phyloP scores from a whole-genome alignment of 2,113 vertebrate genomes.

The Rhadina sibilatrix region DNA sequence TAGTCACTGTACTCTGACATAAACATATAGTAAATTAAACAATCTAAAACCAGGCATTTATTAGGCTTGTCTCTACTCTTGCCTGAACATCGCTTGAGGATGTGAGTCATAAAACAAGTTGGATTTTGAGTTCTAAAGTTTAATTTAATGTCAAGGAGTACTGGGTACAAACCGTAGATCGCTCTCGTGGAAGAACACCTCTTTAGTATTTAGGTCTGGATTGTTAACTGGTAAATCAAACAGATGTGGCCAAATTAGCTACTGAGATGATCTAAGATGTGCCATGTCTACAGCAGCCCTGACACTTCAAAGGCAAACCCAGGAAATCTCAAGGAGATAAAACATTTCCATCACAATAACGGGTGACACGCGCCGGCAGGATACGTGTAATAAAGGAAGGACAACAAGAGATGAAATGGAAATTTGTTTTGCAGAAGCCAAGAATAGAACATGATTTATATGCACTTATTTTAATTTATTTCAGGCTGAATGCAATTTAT shows the following conservation, averaged over 20 bases:
- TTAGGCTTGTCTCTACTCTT: background rate
- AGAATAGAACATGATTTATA: conserved; percentile 59
- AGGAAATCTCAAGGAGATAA: conserved; percentile 11
- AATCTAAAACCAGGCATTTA: background rate
- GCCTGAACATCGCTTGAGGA: background rate
- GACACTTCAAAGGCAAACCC: background rate
- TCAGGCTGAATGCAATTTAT: conserved; percentile 47
- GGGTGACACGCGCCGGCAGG: background rate
- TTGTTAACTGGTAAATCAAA: background rate
- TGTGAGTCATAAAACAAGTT: background rate
- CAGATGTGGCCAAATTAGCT: background rate
- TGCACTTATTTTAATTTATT: conserved; percentile 64
- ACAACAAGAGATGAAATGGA: conserved; percentile 38
- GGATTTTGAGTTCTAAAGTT: background rate
- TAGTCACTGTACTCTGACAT: background rate
- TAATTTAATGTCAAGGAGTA: background rate
- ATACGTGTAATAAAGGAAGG: conserved; percentile 26
- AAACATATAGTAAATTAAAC: conserved; percentile 24
- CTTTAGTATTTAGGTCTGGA: background rate
- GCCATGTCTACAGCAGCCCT: background rate
- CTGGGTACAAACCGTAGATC: background rate
- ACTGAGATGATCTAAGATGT: background rate
- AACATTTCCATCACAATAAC: background rate
- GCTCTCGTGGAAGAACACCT: background rate
- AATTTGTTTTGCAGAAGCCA: conserved; percentile 53